These are phyloP conservation scores for Castor canadensis DNA, from an alignment of 2,113 vertebrate genomes.

Conservation along the genomic window DNA sequence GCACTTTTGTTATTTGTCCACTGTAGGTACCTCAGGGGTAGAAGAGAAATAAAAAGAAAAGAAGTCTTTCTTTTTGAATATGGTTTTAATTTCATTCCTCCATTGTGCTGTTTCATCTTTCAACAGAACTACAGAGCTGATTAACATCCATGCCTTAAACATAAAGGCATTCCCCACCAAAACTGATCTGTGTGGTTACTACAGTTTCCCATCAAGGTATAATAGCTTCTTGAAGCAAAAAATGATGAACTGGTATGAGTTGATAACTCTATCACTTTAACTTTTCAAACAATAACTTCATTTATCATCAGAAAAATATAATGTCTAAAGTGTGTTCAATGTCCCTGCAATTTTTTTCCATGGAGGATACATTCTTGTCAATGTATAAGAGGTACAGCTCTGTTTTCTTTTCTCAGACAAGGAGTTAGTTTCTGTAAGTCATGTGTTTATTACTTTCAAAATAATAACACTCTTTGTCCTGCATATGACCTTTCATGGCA, in stretches of 20 bases:
- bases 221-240: slow-evolving; percentile 46
- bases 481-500: too few species aligned
- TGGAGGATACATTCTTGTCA: not conserved
- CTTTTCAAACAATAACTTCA: not conserved
- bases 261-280: not conserved
- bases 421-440: not conserved
- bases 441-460: not conserved
- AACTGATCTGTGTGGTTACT: not conserved
- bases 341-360: not conserved
- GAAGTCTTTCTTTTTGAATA: not conserved
- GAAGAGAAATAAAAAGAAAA: not conserved
- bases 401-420: not conserved
- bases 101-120: not conserved
- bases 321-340: not conserved
- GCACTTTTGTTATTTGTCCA: not conserved
- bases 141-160: slow-evolving; percentile 41
- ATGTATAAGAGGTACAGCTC: not conserved
- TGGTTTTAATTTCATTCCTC: not conserved
- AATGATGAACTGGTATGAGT: not conserved
- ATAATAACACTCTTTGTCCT: not conserved
- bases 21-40: not conserved
- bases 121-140: not conserved
- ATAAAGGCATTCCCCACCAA: not conserved
- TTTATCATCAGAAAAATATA: not conserved
- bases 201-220: slow-evolving; percentile 69